Conservation (phyloP, 2,888 invertebrate species). For the Oligia latruncula region DNA sequence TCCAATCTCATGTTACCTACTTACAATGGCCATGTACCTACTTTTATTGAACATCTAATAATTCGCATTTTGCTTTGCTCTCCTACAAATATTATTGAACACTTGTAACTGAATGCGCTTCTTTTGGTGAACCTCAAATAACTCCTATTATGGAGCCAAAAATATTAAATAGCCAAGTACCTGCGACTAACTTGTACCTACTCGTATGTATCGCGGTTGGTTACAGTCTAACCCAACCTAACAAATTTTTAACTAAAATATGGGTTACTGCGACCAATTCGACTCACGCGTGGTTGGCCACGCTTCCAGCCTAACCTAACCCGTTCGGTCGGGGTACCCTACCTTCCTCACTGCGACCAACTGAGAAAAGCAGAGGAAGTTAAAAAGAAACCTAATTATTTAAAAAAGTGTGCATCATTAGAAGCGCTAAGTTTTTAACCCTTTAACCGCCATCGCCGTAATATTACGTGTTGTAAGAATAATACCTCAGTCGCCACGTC, state of each 20-base stretch:
- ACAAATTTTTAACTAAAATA: no score
- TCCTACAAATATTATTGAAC: neutral
- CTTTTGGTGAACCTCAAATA: neutral
- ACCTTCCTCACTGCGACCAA: neutral
- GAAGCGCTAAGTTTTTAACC: no score
- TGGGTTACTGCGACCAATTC: neutral
- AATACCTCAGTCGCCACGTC: no score
- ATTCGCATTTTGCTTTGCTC: neutral
- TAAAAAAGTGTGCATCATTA: neutral
- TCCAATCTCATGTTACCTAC: neutral
- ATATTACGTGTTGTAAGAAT: no score
- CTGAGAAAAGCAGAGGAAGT: neutral
- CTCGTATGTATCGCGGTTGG: neutral
- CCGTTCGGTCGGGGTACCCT: neutral
- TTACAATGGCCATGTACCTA: neutral
- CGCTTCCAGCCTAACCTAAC: neutral
- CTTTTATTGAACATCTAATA: no score
- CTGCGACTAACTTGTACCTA: neutral
- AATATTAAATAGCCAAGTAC: neutral
- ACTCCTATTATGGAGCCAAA: neutral
- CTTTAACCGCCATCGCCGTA: no score
- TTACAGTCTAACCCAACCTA: neutral
- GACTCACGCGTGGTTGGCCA: neutral
- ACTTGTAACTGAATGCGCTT: neutral
- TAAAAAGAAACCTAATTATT: neutral